These are phyloP conservation scores for Cirrhinus mrigala DNA, from an alignment of 2,797 vertebrate genomes.

Conservation along the genomic window DNA sequence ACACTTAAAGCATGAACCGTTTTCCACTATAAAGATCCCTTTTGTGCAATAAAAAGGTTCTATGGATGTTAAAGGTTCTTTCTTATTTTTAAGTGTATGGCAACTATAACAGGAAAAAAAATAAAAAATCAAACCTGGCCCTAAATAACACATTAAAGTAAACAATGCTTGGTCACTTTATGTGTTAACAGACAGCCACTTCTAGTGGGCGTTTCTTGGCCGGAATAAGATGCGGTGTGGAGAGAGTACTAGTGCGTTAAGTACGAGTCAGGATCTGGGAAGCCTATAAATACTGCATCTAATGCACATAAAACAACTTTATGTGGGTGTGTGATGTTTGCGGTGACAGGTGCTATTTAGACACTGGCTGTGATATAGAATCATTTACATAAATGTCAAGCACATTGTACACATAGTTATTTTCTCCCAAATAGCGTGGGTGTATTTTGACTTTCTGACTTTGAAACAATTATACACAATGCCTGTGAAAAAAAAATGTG, in stretches of 20 bases:
- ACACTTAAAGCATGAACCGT: background rate
- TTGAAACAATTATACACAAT: conserved; percentile 25
- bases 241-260: background rate
- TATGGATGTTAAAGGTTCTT: background rate
- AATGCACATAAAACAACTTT: conserved; percentile 7
- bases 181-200: background rate
- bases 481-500: background rate
- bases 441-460: conserved; percentile 35
- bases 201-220: conserved; percentile 28
- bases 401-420: conserved; percentile 31
- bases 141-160: background rate
- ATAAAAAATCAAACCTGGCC: too few species aligned
- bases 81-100: background rate
- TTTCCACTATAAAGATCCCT: background rate
- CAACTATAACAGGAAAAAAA: background rate
- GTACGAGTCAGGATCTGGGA: background rate
- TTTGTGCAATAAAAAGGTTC: background rate
- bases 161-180: background rate
- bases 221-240: background rate
- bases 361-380: conserved; percentile 29
- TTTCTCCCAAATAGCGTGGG: conserved; percentile 17
- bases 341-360: conserved; percentile 32
- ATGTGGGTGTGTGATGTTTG: conserved; percentile 16
- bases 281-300: conserved; percentile 8
- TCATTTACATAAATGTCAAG: conserved; percentile 30